phyloP scores from a whole-genome alignment of 2,888 invertebrate genomes.

The Vesta saturnalis region DNA sequence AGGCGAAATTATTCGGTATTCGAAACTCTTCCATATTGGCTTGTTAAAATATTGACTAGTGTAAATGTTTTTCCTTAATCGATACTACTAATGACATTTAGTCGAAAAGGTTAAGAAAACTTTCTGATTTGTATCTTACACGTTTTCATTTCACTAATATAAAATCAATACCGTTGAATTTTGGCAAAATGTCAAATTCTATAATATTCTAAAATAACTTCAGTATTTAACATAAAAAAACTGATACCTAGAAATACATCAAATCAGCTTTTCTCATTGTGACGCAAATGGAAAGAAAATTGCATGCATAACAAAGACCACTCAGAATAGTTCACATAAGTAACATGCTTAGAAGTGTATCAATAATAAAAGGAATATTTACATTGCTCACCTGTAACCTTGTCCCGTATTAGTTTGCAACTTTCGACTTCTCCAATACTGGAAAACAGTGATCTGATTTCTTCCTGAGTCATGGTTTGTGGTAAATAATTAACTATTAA shows the following conservation, averaged over 20 bases:
- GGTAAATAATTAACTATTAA: slow-evolving; percentile 99
- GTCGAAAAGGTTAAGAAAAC: too few relatives aligned
- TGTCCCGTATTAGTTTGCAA: slow-evolving; percentile 98
- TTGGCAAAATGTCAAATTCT: slow-evolving; percentile 21
- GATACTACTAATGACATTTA: too few relatives aligned
- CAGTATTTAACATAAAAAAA: neutral
- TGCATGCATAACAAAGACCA: neutral
- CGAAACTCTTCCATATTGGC: too few relatives aligned
- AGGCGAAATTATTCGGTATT: too few relatives aligned
- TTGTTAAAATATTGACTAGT: too few relatives aligned
- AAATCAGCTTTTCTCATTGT: neutral
- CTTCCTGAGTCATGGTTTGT: slow-evolving; percentile 99
- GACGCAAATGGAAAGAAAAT: neutral
- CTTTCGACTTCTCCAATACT: slow-evolving; percentile 99
- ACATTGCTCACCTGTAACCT: slow-evolving; percentile 82
- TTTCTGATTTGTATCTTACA: too few relatives aligned
- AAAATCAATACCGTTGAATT: slow-evolving; percentile 18
- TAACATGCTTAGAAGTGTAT: slow-evolving; percentile 4
- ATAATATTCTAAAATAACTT: slow-evolving; percentile 16
- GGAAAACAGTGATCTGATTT: slow-evolving; percentile 96
- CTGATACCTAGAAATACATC: neutral
- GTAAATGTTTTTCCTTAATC: too few relatives aligned
- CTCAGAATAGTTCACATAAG: neutral
- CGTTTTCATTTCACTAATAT: slow-evolving; percentile 1
- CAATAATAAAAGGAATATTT: too few relatives aligned